These are phyloP conservation scores for Chauna torquata DNA, from an alignment of 2,113 vertebrate genomes.

Conservation along the genomic window DNA sequence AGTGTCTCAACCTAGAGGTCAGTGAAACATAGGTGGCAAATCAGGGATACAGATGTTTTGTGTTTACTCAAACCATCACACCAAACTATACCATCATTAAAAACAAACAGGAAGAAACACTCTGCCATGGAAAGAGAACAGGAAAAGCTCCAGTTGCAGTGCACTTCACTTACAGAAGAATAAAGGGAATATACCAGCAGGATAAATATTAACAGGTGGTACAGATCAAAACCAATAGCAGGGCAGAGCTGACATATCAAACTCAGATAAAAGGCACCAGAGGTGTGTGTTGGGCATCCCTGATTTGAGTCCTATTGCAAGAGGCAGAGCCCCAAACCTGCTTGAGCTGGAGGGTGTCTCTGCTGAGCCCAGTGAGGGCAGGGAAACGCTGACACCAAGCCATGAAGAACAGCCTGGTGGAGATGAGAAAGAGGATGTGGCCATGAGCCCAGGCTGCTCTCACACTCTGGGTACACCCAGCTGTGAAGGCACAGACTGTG, in stretches of 20 bases:
- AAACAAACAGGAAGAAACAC: background rate
- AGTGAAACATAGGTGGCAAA: background rate
- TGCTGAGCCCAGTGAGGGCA: accelerated
- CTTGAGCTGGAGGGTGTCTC: accelerated
- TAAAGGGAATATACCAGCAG: background rate
- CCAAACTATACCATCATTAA: background rate
- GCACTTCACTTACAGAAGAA: background rate
- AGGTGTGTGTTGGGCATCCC: background rate
- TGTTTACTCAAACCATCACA: background rate
- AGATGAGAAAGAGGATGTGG: background rate
- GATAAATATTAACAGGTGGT: slow-evolving; percentile 18
- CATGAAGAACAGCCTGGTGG: background rate
- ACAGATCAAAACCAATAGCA: background rate
- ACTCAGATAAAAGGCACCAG: background rate
- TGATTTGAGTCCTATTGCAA: background rate
- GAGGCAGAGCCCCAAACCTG: background rate
- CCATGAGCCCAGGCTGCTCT: background rate
- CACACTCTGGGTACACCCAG: background rate
- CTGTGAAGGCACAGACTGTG: background rate
- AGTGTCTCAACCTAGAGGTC: background rate
- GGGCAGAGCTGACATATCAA: background rate
- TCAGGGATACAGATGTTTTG: background rate
- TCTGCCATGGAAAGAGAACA: accelerated
- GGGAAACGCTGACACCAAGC: background rate
- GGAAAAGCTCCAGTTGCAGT: background rate